Evolutionary conservation across 2,113 vertebrate species (phyloP), one percentile per base, ranked within the genome.

Genomic region (Dipodomys merriami): DNA sequence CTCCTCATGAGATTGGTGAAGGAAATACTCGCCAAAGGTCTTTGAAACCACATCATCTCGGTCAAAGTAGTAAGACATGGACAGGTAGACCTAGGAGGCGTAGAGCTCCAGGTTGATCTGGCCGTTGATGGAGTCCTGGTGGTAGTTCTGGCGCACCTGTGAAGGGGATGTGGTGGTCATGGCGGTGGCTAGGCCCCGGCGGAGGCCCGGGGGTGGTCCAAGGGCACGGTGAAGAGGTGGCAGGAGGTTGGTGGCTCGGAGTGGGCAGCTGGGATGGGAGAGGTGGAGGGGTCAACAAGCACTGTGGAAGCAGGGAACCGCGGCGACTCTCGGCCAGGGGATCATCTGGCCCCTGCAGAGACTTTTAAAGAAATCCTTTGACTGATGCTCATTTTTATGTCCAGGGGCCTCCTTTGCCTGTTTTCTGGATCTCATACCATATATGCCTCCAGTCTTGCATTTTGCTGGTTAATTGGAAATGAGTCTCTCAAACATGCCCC

Each of bases 41-140:
- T 39, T 39, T 4, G 35, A 39, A 39, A 4, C 35, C 35, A 39
- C 35, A 39, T 39, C 35, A 39, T 39, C 35, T 39, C 35, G 35
- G 35, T 39, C 35, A 39, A 39, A 39, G 35, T 39, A 39, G 35
- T 39, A 39, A 39, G 35, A 39, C 99, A 99, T 99, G 83, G 98
- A 99, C 91, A 99, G 98, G 96, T 99, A 99, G 67, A 98, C 98
- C 76, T 99, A 99, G 72, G 98, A 99, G 27, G 99, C 98, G 82
- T 99, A 99, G 18, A 99, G 98, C 98, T 99, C 99, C 98, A 99
- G 97, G 97, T 99, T 99, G 95, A 99, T 98, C 97, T 99, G 98
- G 46, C 98, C 98, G 97, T 99, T 99, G 94, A 99, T 96, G 91
- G 98, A 98, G 97, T 99, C 99, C 97, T 98, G 98, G 96, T 99